phyloP scores from a whole-genome alignment of 2,797 vertebrate genomes.

The Girardinus metallicus region DNA sequence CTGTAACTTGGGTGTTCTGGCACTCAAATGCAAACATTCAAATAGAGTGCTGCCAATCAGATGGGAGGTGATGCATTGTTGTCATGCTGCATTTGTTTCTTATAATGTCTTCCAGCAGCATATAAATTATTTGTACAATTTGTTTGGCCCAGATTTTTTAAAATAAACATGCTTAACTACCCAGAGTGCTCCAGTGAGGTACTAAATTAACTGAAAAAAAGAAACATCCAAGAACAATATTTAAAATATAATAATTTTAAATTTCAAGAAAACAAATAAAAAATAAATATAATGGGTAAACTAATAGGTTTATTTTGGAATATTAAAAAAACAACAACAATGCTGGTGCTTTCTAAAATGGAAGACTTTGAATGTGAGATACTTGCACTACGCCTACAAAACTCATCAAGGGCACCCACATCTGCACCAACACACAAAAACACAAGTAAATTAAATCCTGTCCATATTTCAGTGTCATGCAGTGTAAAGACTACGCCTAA shows the following conservation, averaged over 20 bases:
- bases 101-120: background rate
- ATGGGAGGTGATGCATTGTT: conserved; percentile 6
- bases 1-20: conserved; percentile 26
- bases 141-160: background rate
- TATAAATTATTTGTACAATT: background rate
- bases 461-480: background rate
- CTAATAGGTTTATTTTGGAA: background rate
- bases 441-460: background rate
- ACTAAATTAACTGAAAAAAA: background rate
- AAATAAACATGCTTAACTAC: background rate
- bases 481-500: background rate
- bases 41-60: conserved; percentile 23
- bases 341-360: background rate
- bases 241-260: background rate
- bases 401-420: background rate
- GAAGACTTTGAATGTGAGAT: too few species aligned
- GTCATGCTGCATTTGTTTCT: background rate
- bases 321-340: background rate
- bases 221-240: background rate
- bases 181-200: background rate
- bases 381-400: background rate
- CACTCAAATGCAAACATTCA: conserved; percentile 24
- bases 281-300: background rate
- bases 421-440: background rate
- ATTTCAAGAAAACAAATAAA: background rate